phyloP scores from a whole-genome alignment of 2,888 invertebrate species.

The Rotaria socialis region DNA sequence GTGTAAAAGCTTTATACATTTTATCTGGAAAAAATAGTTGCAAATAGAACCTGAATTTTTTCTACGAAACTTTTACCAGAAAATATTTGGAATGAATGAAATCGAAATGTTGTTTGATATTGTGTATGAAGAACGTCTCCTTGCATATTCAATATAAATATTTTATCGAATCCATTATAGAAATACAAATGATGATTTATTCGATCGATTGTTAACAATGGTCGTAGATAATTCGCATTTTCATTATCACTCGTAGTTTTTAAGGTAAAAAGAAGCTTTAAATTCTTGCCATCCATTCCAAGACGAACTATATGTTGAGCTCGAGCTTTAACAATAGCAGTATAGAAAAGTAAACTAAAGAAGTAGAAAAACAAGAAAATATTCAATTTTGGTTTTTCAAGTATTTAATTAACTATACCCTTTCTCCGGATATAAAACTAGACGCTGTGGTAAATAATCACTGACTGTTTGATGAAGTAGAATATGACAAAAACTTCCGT shows the following conservation, averaged over 20 bases:
- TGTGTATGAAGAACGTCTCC: not conserved
- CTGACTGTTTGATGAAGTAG: not conserved
- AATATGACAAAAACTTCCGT: constrained; percentile 19
- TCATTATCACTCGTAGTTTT: not conserved
- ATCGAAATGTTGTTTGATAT: not conserved
- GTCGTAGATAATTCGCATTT: not conserved
- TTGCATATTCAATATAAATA: constrained; percentile 5
- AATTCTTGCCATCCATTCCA: constrained; percentile 23
- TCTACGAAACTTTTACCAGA: not conserved
- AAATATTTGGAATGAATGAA: constrained; percentile 22
- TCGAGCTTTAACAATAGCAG: not conserved
- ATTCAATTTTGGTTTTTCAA: not conserved
- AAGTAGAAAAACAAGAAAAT: not conserved
- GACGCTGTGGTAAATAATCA: constrained; percentile 29
- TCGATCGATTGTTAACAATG: constrained; percentile 17
- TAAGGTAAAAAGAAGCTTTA: not conserved
- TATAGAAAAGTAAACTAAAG: not conserved
- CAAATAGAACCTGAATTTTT: no score
- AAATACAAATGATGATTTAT: not conserved
- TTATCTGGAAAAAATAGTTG: not conserved
- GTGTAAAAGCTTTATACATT: not conserved
- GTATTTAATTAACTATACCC: not conserved
- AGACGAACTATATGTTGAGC: constrained; percentile 6
- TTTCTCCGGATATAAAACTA: constrained; percentile 23
- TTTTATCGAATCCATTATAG: not conserved